A percentile compares a stretch with the other conserved stretches of the same genome.
Evolutionary conservation across 2,113 vertebrate species (phyloP).

Genomic region (Aplodontia rufa): DNA sequence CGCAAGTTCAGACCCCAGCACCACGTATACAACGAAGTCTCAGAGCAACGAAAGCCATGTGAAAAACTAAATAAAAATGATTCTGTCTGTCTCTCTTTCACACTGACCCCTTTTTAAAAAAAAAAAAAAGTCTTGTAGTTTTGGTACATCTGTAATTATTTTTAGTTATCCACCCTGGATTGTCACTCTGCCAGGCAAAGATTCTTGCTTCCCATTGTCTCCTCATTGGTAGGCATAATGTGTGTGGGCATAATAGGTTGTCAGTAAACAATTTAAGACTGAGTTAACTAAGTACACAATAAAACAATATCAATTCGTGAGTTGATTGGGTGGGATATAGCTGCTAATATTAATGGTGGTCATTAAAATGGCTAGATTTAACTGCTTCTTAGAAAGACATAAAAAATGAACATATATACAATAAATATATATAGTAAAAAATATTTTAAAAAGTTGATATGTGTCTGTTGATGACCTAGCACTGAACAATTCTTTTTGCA

Average conservation of each 20-base stretch:
- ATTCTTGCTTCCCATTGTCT: not conserved
- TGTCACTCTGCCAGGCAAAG: not conserved
- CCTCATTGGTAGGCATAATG: not conserved
- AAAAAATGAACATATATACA: not conserved
- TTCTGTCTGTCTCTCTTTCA: no score
- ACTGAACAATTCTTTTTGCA: not conserved
- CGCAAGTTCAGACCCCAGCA: no score
- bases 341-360: not conserved
- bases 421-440: no score
- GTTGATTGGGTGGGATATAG: not conserved
- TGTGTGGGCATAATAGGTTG: not conserved
- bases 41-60: no score
- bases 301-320: not conserved
- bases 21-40: no score
- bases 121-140: not conserved
- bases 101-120: no score
- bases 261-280: not conserved
- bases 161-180: not conserved
- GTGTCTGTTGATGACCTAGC: not conserved
- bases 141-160: not conserved
- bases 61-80: no score
- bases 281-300: not conserved
- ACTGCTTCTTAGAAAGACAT: not conserved
- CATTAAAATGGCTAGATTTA: not conserved
- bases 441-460: not conserved